Evolutionary conservation across 2,797 vertebrate species (phyloP).

Genomic region (Decapterus maruadsi): DNA sequence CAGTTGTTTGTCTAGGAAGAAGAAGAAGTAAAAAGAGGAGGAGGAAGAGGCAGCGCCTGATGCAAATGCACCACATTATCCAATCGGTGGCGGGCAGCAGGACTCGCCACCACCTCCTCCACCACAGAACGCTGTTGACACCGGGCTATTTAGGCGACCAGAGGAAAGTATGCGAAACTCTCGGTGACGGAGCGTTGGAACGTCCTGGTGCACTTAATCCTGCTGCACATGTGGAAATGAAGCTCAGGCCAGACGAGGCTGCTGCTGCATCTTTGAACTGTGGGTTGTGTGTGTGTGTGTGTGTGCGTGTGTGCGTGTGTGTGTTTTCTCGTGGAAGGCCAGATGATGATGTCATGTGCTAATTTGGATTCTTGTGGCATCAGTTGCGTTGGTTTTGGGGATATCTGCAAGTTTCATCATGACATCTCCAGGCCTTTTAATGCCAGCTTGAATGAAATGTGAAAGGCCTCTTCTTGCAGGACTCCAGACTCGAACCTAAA

Average conservation of each 20-base stretch:
- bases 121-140: conserved; percentile 29
- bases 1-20: conserved; percentile 56
- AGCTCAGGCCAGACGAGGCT: conserved; percentile 10
- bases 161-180: conserved; percentile 50
- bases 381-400: conserved; percentile 56
- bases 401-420: conserved; percentile 66
- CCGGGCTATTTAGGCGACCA: conserved; percentile 41
- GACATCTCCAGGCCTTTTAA: conserved; percentile 6
- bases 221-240: conserved; percentile 49
- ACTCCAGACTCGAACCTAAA: too few relatives aligned
- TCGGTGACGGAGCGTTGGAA: conserved; percentile 27
- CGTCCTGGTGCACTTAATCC: conserved; percentile 45
- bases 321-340: conserved; percentile 20
- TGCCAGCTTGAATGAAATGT: conserved; percentile 13
- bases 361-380: conserved; percentile 69
- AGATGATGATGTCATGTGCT: conserved; percentile 58
- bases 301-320: background rate
- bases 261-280: background rate
- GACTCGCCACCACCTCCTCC: background rate
- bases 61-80: conserved; percentile 38
- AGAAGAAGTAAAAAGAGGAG: too few relatives aligned
- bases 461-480: background rate
- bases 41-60: conserved; percentile 26
- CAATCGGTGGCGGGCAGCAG: conserved; percentile 14
- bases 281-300: conserved; percentile 17